Evolutionary conservation across 2,113 vertebrate species (phyloP), one percentile per base, ranked within the genome.

Genomic region (Rhinogobius similis): DNA sequence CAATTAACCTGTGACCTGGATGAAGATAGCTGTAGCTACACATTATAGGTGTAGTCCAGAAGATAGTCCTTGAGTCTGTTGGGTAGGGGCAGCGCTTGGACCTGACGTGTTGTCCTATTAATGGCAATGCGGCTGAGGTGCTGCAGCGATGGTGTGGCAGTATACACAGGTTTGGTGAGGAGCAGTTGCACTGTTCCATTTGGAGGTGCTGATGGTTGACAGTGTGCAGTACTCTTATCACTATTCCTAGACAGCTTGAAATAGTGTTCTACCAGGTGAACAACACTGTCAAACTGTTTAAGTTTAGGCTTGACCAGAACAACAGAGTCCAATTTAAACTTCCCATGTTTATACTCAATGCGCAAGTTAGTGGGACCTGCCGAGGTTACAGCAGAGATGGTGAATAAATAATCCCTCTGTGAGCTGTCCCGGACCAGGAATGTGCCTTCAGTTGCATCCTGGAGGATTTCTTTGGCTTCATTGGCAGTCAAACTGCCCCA

Each of bases 241-340:
- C 94, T 71, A 53, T 66, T 93, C 76, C 94, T 90, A 79, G 96
- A 98, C 88, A 98, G 93, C 46, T 94, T 92, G 53, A 98, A 95
- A 26, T 98, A 99, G 90, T 97, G 95, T 81, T 98, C 95, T 62
- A 99, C 97, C 84, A 99, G 92, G 82, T 95, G 95, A 10, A 98
- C 97, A 84, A 98, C 97, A 0, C 96, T 97, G 92, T 97, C 94
- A 63, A 99, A 99, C 67, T 97, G 96, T 70, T 95, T 96, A 26
- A 99, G 94, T 84, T 94, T 95, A 56, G 97, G 96, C 77, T 93
- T 94, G 69, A 98, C 93, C 88, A 96, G 94, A 21, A 97, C 94
- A 85, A 98, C 94, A 0, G 97, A 99, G 91, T 99, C 97, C 92
- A 99, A 91, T 82, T 96, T 94, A 92, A 99, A 99, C 67, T 96